These are phyloP conservation scores for Cynaeus angustus DNA, from an alignment of 2,888 invertebrate species.

Conservation along the genomic window DNA sequence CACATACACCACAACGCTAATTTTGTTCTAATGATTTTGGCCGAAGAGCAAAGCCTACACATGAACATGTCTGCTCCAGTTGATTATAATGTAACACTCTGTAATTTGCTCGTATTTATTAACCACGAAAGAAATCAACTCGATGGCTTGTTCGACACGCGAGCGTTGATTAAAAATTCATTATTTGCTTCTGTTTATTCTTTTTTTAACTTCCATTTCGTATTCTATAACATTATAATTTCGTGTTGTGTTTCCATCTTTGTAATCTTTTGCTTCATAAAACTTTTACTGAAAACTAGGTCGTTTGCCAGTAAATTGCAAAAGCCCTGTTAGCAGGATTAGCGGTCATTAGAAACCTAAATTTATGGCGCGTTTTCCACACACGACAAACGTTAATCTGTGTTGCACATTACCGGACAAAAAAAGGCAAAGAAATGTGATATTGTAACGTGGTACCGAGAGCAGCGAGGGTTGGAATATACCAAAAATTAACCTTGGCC, in stretches of 20 bases:
- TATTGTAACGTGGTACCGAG: no score
- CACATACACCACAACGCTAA: constrained; percentile 19
- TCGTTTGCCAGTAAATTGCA: constrained; percentile 1
- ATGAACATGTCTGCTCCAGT: constrained; percentile 10
- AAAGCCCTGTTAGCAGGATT: constrained; percentile 2
- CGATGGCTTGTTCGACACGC: constrained; percentile 15
- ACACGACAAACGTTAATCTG: neutral
- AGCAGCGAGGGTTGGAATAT: no score
- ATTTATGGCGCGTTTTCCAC: neutral
- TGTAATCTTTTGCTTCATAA: constrained; percentile 6
- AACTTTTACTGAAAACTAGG: neutral
- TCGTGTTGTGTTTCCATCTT: neutral
- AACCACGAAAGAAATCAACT: constrained; percentile 26
- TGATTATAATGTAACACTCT: constrained; percentile 14
- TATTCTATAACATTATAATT: constrained; percentile 15
- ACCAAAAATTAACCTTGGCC: neutral
- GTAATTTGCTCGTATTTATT: constrained; percentile 24
- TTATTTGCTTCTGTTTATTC: constrained; percentile 16
- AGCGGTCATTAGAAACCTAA: neutral
- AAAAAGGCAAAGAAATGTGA: no score
- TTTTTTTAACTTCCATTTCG: constrained; percentile 10
- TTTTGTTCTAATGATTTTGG: constrained; percentile 20
- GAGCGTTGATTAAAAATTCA: constrained; percentile 37
- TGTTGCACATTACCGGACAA: no score
- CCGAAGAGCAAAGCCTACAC: neutral